phyloP scores from a whole-genome alignment of 2,888 invertebrate species.

The Adelphocoris suturalis region DNA sequence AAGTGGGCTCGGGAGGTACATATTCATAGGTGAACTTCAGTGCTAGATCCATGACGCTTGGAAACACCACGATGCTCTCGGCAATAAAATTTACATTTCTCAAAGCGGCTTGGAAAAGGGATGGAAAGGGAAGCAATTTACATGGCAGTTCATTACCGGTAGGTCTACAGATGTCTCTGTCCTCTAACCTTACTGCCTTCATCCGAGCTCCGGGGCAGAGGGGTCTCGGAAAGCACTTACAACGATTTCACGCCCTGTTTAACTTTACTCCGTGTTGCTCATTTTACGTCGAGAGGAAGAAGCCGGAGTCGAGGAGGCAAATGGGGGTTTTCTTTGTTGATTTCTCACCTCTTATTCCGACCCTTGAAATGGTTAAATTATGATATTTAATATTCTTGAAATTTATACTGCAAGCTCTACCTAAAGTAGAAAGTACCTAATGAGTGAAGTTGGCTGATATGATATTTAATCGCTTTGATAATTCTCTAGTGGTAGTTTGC shows the following conservation, averaged over 20 bases:
- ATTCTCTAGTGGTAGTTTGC: too few species aligned
- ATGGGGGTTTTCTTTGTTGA: conserved; percentile 50
- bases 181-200: conserved; percentile 55
- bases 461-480: too few species aligned
- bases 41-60: background rate
- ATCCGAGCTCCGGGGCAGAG: background rate
- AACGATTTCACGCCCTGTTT: conserved; percentile 66
- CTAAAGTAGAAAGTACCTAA: too few species aligned
- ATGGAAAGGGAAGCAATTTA: conserved; percentile 59
- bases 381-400: background rate
- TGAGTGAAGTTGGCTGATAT: too few species aligned
- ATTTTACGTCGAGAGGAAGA: conserved; percentile 22
- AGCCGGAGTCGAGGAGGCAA: conserved; percentile 7
- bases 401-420: too few species aligned
- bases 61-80: background rate
- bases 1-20: conserved; percentile 1
- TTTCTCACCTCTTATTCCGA: conserved; percentile 6
- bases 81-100: conserved; percentile 69
- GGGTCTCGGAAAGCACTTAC: conserved; percentile 65
- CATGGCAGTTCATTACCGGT: conserved; percentile 67
- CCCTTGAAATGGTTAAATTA: background rate
- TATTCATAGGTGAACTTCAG: conserved; percentile 63
- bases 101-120: conserved; percentile 58
- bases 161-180: conserved; percentile 63
- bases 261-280: conserved; percentile 62